Evolutionary conservation across 2,797 vertebrate genomes (phyloP), one percentile per base, ranked within the genome.

Genomic region (Peromyscus eremicus): DNA sequence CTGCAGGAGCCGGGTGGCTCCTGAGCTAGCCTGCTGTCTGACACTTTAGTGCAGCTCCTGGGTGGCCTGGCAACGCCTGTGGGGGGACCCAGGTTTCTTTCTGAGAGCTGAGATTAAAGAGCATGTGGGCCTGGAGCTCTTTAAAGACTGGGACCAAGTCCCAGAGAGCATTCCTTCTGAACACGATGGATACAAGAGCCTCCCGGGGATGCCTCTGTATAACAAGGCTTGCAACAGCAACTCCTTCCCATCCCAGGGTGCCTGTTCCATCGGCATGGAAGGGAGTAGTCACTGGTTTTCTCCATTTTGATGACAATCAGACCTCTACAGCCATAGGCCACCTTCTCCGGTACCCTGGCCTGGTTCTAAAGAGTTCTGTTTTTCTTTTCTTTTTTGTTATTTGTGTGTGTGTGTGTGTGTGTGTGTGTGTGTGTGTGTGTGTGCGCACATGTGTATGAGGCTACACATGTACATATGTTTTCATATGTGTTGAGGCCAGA

Each of bases 21-120:
- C 13, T 40, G 55, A 66, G n/a, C 46, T 27, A 32, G 86, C 49
- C 55, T 55, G 29, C 86, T 91, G 21, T 49, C 46, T 91, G 83
- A 79, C 62, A 57, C 43, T 79, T 93, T 52, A n/a, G 6, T 46
- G 82, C 68, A 82, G 81, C 25, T 64, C 7, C 1, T 55, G 82
- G 86, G 92, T 70, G 83, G 89, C 79, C 80, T 85, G 6, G 19
- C 23, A n/a, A 49, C 88, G 94, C 57, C 62, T 57, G 70, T 75
- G 83, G 83, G 34, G 29, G 88, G 57, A 37, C 76, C 34, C 10
- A 87, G 29, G 34, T 80, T 86, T 94, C 90, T 73, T 49, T 92
- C 23, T 6, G 70, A 66, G 49, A 92, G 64, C 62, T 89, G 75
- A 96, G 88, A 93, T 90, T 80, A 93, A 79, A 85, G 43, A 64